Evolutionary conservation across 2,113 vertebrate species (phyloP).

Genomic region (Eupsittula cactorum): DNA sequence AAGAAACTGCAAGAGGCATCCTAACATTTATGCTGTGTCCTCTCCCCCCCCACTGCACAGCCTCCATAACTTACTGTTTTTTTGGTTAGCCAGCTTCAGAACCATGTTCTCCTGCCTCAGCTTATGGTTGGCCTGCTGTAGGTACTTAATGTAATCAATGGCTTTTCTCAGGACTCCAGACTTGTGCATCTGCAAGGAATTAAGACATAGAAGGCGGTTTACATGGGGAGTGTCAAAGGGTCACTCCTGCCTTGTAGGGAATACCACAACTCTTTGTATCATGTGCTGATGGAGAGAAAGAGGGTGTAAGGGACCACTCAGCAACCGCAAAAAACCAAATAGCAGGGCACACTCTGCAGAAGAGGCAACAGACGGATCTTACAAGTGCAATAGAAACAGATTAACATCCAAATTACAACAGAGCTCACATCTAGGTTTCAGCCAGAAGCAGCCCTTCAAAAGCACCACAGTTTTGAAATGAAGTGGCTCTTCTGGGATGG

Average conservation of each 20-base stretch:
- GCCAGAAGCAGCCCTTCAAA: not conserved
- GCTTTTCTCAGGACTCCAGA: slow-evolving; percentile 95
- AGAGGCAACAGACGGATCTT: not conserved
- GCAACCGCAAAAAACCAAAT: not conserved
- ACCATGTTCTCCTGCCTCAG: slow-evolving; percentile 96
- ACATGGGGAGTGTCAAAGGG: not conserved
- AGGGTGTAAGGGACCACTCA: not conserved
- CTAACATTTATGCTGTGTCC: not conserved
- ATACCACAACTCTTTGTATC: not conserved
- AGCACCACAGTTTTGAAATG: not conserved
- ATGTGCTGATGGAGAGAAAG: not conserved
- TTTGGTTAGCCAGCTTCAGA: slow-evolving; percentile 93
- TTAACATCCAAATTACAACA: not conserved
- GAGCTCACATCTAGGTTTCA: not conserved
- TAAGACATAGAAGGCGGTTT: not conserved
- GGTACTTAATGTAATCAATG: slow-evolving; percentile 97
- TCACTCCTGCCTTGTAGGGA: not conserved
- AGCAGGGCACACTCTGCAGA: accelerated
- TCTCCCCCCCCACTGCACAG: not conserved
- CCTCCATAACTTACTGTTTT: slow-evolving; percentile 86
- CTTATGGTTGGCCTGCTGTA: slow-evolving; percentile 96
- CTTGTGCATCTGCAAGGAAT: slow-evolving; percentile 89
- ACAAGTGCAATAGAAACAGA: not conserved
- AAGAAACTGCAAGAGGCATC: not conserved
- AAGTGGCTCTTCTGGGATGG: not conserved